phyloP scores from a whole-genome alignment of 2,888 invertebrate species.

The Cremastinae sp. region DNA sequence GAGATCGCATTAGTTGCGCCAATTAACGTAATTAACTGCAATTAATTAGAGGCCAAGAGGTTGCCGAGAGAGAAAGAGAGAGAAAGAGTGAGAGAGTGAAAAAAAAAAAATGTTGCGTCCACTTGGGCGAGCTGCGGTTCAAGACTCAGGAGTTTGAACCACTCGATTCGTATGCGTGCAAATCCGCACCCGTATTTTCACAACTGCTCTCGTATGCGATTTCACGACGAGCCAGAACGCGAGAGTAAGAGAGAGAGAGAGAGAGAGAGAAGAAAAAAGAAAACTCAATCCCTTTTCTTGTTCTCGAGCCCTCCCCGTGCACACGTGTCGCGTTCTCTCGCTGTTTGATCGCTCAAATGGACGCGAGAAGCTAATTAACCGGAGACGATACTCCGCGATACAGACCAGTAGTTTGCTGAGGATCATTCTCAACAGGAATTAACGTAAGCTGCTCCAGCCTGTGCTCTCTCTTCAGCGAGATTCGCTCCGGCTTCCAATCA shows the following conservation, averaged over 20 bases:
- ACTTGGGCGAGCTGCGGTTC: conserved; percentile 8
- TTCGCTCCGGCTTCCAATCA: no score
- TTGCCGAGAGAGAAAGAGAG: conserved; percentile 24
- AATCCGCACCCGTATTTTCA: conserved; percentile 3
- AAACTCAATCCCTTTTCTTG: conserved; percentile 21
- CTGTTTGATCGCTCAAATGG: conserved; percentile 28
- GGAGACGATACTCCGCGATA: background rate
- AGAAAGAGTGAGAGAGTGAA: background rate
- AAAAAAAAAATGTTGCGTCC: conserved; percentile 4
- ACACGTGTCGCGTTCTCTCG: conserved; percentile 7
- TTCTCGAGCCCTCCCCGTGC: conserved; percentile 5
- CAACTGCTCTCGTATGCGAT: conserved; percentile 5
- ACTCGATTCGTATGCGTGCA: background rate
- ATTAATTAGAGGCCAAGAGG: conserved; percentile 71
- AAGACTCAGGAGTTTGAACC: no score
- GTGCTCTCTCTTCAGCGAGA: background rate
- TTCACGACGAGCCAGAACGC: conserved; percentile 1
- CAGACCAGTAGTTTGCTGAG: conserved; percentile 7
- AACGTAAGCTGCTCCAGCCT: no score
- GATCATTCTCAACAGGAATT: background rate
- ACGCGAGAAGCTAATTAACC: conserved; percentile 48
- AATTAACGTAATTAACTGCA: conserved; percentile 74
- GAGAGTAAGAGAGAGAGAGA: no score
- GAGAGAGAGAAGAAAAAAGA: background rate
- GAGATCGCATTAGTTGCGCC: conserved; percentile 68